Base-by-base conservation (phyloP, 92 coral and sea anemone species). In the Parazoanthus swiftii region DNA sequence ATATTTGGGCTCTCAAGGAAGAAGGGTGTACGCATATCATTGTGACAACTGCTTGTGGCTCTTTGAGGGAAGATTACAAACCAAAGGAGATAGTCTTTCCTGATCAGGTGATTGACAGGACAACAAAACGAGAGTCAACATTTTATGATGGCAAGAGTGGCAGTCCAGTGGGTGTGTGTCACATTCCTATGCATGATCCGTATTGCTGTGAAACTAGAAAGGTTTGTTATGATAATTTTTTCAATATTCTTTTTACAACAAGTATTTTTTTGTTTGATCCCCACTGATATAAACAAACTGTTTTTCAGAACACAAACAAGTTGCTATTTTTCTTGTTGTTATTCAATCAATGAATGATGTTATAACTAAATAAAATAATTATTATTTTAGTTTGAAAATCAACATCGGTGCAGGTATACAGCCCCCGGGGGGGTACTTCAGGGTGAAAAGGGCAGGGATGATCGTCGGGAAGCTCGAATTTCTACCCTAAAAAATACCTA, bases 11-110 rank as follows among this genome's bases (percentile, higher is more conserved):
- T n/a, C 93, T 97, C 42, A 95, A 97, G 76, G 81, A 95, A 37
- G 97, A 93, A 79, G 99, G 99, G 3, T 97, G 99, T 80, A 95
- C 98, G 33, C 99, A 97, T 77, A 90, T 97, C 36, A 86, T 97
- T n/a, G 97, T 94, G 26, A 95, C 99, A n/a, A 95, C 95, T 77
- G 98, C 99, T 23, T 97, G 99, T 89, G 99, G 99, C 13, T 97
- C 99, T 37, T 85, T 97, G 76, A 86, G 77, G 86, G 95, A 94
- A 78, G 91, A 91, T 51, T 95, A 88, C 83, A 92, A 93, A 43
- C 99, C 99, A 63, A 91, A 93, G 39, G 97, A 97, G 75, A 79
- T 97, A 44, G 98, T 97, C n/a, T 94, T 97, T 77, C 98, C 98
- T 79, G 95, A 97, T 81, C 99, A 97, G 89, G 92, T 97, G 36